Percentiles rank a stretch among this genome's conserved stretches.
phyloP scores from a whole-genome alignment of 2,888 invertebrate genomes.

The Ochropacha duplaris region DNA sequence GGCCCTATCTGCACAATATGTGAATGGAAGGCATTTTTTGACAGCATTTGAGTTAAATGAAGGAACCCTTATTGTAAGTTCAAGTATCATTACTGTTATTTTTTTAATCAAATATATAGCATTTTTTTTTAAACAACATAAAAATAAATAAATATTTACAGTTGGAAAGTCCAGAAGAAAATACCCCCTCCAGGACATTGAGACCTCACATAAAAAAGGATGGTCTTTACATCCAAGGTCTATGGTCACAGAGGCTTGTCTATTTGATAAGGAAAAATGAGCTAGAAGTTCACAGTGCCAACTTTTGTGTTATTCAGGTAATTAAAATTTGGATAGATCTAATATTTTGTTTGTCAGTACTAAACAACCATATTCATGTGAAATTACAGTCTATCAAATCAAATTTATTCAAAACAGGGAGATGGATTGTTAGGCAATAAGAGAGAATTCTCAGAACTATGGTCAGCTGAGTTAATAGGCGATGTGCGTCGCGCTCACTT shows the following conservation, averaged over 20 bases:
- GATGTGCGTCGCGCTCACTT: slow-evolving; percentile 61
- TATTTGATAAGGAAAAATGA: slow-evolving; percentile 69
- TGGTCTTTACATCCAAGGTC: slow-evolving; percentile 62
- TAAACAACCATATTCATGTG: too few relatives aligned
- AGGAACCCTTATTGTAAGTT: slow-evolving; percentile 75
- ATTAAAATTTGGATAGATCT: too few relatives aligned
- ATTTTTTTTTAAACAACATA: background rate
- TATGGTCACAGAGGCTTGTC: slow-evolving; percentile 74
- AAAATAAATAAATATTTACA: slow-evolving; percentile 29
- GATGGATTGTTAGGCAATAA: slow-evolving; percentile 60
- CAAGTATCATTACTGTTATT: slow-evolving; percentile 1
- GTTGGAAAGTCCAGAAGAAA: slow-evolving; percentile 77
- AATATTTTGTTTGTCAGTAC: too few relatives aligned
- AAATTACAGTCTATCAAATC: too few relatives aligned
- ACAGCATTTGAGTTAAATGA: slow-evolving; percentile 77
- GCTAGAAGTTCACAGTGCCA: slow-evolving; percentile 73
- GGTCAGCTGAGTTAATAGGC: slow-evolving; percentile 71
- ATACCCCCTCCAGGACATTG: slow-evolving; percentile 65
- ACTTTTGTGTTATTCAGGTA: slow-evolving; percentile 71
- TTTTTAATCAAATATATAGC: background rate
- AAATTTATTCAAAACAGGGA: slow-evolving; percentile 40
- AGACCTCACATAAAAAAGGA: slow-evolving; percentile 68
- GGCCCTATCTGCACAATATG: slow-evolving; percentile 76
- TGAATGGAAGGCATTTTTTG: slow-evolving; percentile 76
- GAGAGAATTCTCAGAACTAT: slow-evolving; percentile 63